These are phyloP conservation scores for Atta colombica DNA, from an alignment of 1,140 invertebrate genomes.

Conservation along the genomic window DNA sequence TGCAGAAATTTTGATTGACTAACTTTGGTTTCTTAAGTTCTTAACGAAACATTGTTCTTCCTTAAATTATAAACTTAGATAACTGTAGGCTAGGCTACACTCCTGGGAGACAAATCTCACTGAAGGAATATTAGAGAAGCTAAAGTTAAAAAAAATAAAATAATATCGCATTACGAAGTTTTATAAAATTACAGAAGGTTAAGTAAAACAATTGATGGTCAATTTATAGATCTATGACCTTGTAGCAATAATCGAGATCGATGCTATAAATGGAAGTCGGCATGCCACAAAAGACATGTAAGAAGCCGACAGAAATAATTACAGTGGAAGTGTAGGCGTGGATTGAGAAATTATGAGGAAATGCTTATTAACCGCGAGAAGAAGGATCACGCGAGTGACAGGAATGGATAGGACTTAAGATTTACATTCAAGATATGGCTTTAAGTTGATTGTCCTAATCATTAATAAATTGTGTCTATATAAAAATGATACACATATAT, in stretches of 20 bases:
- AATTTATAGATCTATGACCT: not conserved
- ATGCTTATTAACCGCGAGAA: slow-evolving; percentile 60
- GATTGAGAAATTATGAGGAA: slow-evolving; percentile 59
- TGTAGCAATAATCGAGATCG: not conserved
- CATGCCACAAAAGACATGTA: slow-evolving; percentile 41
- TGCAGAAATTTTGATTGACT: slow-evolving; percentile 23
- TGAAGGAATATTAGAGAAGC: not conserved
- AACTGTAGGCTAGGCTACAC: not conserved
- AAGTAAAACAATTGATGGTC: not conserved
- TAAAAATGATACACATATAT: not conserved
- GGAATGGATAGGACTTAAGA: slow-evolving; percentile 6
- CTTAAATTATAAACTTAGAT: not conserved
- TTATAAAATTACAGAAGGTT: not conserved
- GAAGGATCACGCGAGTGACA: slow-evolving; percentile 50
- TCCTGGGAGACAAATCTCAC: not conserved
- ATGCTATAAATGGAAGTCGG: slow-evolving; percentile 16
- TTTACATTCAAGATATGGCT: not conserved
- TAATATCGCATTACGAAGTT: not conserved
- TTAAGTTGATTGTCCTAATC: not conserved
- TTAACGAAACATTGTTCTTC: slow-evolving; percentile 27
- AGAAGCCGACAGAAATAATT: slow-evolving; percentile 65
- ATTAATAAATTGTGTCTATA: not conserved
- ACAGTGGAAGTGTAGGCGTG: slow-evolving; percentile 45
- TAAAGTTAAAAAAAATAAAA: slow-evolving; percentile 9
- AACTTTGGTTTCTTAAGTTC: slow-evolving; percentile 23